phyloP scores from a whole-genome alignment of 2,888 invertebrate species.

The Rhagophthalmus giganteus region DNA sequence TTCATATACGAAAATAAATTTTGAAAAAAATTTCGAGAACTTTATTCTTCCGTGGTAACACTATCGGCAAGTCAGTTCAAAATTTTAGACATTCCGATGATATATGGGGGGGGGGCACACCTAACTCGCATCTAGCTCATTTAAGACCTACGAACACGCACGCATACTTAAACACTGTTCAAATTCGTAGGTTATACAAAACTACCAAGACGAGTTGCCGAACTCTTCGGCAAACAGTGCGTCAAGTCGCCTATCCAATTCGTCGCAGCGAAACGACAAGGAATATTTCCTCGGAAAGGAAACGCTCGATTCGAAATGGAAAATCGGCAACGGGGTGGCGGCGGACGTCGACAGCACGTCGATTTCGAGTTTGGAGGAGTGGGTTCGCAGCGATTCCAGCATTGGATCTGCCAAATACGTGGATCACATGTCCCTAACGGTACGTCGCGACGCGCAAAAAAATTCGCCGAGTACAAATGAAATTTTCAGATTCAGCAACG shows the following conservation, averaged over 20 bases:
- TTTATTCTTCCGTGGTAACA: no score
- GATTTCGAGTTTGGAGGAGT: slow-evolving; percentile 52
- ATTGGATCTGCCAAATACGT: slow-evolving; percentile 50
- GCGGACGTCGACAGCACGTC: slow-evolving; percentile 48
- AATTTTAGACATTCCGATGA: no score
- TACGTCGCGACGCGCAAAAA: slow-evolving; percentile 33
- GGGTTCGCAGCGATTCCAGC: slow-evolving; percentile 48
- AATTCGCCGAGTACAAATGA: not conserved
- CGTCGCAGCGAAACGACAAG: slow-evolving; percentile 44
- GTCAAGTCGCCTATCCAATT: slow-evolving; percentile 45
- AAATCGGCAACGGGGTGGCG: slow-evolving; percentile 32
- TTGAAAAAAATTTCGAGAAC: no score
- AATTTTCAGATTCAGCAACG: slow-evolving; percentile 50
- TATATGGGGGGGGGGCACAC: no score
- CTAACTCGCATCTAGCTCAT: no score
- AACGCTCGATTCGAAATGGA: slow-evolving; percentile 49
- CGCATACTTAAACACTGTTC: no score
- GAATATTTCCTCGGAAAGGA: slow-evolving; percentile 52
- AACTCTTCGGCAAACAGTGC: slow-evolving; percentile 47
- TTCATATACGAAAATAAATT: no score
- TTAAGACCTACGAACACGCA: no score
- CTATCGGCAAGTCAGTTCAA: no score
- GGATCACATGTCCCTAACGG: slow-evolving; percentile 50
- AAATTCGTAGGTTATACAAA: slow-evolving; percentile 67
- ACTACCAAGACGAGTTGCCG: slow-evolving; percentile 61